Percentiles rank a stretch among this genome's conserved stretches.
Evolutionary conservation across 1,140 invertebrate species (phyloP).

Genomic region (Atta colombica): DNA sequence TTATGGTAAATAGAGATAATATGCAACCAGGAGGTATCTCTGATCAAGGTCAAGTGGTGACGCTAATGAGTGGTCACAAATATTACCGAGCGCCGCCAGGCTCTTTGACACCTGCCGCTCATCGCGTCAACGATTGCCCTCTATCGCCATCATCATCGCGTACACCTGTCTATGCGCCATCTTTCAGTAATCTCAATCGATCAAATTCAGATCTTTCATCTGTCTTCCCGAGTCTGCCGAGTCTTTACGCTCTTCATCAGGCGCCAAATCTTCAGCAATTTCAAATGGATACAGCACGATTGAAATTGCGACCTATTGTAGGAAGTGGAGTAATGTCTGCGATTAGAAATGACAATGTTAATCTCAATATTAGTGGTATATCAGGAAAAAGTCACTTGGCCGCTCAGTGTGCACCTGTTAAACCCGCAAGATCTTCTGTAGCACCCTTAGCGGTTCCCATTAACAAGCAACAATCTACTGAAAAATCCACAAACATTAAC

Average conservation of each 20-base stretch:
- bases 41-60: slow-evolving; percentile 80
- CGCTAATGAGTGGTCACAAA: slow-evolving; percentile 77
- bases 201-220: slow-evolving; percentile 69
- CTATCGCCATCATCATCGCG: slow-evolving; percentile 61
- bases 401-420: slow-evolving; percentile 81
- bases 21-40: slow-evolving; percentile 32
- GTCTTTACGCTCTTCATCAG: slow-evolving; percentile 78
- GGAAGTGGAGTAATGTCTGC: background rate
- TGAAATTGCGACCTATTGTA: slow-evolving; percentile 34
- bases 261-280: slow-evolving; percentile 79
- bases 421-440: slow-evolving; percentile 77
- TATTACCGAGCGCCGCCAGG: slow-evolving; percentile 82
- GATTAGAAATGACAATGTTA: slow-evolving; percentile 5
- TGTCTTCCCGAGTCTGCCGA: slow-evolving; percentile 80
- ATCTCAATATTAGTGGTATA: slow-evolving; percentile 14
- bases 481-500: slow-evolving; percentile 24
- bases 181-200: slow-evolving; percentile 60
- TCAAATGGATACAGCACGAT: slow-evolving; percentile 72
- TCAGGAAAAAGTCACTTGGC: slow-evolving; percentile 78
- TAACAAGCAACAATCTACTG: slow-evolving; percentile 71
- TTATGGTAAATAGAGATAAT: slow-evolving; percentile 62
- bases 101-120: slow-evolving; percentile 81
- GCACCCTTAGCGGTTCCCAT: slow-evolving; percentile 79
- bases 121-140: slow-evolving; percentile 76
- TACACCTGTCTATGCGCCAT: slow-evolving; percentile 80